These are phyloP conservation scores for Pandemis corylana DNA, from an alignment of 2,888 invertebrate species.

Conservation along the genomic window DNA sequence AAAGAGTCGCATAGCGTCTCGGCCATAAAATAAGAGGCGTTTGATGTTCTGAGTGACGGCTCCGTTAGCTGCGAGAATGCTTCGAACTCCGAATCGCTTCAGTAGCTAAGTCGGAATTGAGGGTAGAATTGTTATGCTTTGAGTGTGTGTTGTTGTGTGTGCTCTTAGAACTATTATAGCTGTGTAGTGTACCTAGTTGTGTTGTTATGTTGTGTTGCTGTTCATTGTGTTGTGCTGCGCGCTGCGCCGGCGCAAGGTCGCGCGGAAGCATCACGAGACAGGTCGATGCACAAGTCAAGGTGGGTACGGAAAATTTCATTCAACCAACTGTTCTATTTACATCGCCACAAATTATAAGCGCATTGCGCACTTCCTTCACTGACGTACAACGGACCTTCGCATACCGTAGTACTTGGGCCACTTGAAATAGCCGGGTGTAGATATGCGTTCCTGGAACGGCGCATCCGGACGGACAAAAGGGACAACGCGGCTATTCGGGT, in stretches of 20 bases:
- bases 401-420: slow-evolving; percentile 50
- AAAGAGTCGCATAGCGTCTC: slow-evolving; percentile 24
- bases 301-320: slow-evolving; percentile 79
- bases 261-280: slow-evolving; percentile 72
- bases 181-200: slow-evolving; percentile 65
- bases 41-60: slow-evolving; percentile 35
- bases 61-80: slow-evolving; percentile 7
- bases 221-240: slow-evolving; percentile 62
- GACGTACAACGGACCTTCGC: slow-evolving; percentile 72
- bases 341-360: slow-evolving; percentile 74
- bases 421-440: slow-evolving; percentile 49
- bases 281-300: slow-evolving; percentile 82
- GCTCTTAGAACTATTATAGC: slow-evolving; percentile 40
- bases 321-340: slow-evolving; percentile 80
- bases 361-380: slow-evolving; percentile 75
- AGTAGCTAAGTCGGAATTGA: not conserved
- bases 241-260: slow-evolving; percentile 73
- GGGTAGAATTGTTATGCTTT: not conserved
- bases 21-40: slow-evolving; percentile 30
- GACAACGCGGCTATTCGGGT: slow-evolving; percentile 32
- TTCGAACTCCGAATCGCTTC: slow-evolving; percentile 16
- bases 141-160: not conserved
- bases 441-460: slow-evolving; percentile 67
- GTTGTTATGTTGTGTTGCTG: slow-evolving; percentile 43
- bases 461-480: slow-evolving; percentile 61